phyloP scores from a whole-genome alignment of 2,797 vertebrate genomes.

The Sebastes trivittatus region DNA sequence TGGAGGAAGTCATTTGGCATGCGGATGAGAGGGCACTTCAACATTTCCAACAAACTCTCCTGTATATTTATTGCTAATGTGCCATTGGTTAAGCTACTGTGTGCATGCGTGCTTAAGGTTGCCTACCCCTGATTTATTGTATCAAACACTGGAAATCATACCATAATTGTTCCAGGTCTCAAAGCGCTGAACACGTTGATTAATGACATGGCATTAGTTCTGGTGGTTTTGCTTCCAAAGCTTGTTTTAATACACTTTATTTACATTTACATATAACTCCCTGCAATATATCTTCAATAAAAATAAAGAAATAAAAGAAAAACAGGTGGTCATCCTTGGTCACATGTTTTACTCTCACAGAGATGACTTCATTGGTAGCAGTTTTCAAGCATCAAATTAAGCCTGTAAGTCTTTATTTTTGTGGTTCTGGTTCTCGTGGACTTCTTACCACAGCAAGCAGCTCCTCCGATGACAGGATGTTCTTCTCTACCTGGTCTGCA shows the following conservation, averaged over 20 bases:
- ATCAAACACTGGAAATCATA: not conserved
- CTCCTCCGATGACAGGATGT: slow-evolving; percentile 86
- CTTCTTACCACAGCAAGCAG: slow-evolving; percentile 82
- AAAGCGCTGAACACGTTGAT: not conserved
- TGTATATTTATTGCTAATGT: not conserved
- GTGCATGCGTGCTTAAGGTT: too few species aligned
- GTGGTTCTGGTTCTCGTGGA: not conserved
- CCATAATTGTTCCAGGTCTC: not conserved
- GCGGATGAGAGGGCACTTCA: not conserved
- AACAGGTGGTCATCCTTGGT: not conserved
- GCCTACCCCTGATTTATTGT: too few species aligned
- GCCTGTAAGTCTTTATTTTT: not conserved
- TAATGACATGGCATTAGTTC: not conserved
- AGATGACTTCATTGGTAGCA: too few species aligned
- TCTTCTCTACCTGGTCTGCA: slow-evolving; percentile 91
- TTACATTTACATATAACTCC: not conserved
- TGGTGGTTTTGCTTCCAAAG: not conserved
- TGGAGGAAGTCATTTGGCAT: not conserved
- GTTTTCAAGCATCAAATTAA: not conserved
- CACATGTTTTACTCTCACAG: too few species aligned
- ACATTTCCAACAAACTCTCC: too few species aligned
- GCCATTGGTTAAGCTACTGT: not conserved
- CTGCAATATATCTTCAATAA: not conserved
- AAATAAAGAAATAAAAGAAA: not conserved
- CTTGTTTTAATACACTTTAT: not conserved